Evolutionary conservation across 2,797 vertebrate species (phyloP), one percentile per base, ranked within the genome.

Genomic region (Pristis pectinata): DNA sequence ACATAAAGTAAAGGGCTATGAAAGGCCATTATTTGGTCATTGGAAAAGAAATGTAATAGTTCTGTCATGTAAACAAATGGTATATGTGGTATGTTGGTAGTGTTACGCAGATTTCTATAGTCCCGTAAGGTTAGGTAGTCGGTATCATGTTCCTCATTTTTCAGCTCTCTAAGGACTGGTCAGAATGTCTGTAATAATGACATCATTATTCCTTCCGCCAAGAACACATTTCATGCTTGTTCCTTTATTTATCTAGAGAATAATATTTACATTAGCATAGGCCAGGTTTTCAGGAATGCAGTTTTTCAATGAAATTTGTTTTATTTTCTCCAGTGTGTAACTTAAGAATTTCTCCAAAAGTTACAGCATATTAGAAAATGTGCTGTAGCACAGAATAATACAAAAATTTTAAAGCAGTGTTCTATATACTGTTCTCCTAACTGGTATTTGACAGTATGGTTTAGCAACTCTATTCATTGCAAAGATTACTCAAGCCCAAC

Each of bases 51-150:
- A 74, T 76, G 27, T 56, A 94, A 94, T 94, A 74, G 67, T 94
- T 94, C 70, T 94, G 27, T 93, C 67, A 94, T 94, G 24, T 94
- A 94, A 94, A 94, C 49, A 56, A 74, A 94, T 94, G 92, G 64
- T 72, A 76, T 49, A 76, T 72, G 37, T 74, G 41, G 67, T 93
- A 93, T 74, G 92, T 93, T 72, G 64, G 70, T 34, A 53, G 92
- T 53, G 44, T 56, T 94, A 10, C 70, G 94, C 92, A 72, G 70
- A 93, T 93, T 93, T 93, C 67, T 34, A 53, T 1, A 49, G 70
- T 94, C 92, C 92, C 92, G 94, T 13, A 53, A 49, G 92, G 19
- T 76, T 56, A 7, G 49, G 70, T 94, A 15, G 70, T 74, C 76
- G 72, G 27, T 53, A 76, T 94, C 70, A 76, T 94, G 64, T 94